Conservation (phyloP, 2,888 invertebrate genomes). For the Lottia gigantea region DNA sequence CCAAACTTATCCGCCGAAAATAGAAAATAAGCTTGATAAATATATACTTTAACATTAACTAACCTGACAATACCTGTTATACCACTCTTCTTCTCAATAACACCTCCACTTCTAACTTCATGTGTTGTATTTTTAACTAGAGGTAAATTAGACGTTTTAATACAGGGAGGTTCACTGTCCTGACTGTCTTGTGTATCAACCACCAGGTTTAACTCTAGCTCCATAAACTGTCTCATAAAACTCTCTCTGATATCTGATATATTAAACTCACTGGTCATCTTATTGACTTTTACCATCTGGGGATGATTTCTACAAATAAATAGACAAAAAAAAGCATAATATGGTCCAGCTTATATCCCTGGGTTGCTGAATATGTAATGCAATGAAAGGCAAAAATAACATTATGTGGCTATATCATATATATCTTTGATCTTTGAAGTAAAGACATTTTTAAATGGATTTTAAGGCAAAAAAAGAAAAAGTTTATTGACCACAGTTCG, state of each 20-base stretch:
- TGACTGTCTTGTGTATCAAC: constrained; percentile 49
- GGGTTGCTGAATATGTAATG: no score
- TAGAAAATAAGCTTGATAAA: no score
- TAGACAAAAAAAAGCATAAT: no score
- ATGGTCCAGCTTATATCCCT: no score
- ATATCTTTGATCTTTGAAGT: no score
- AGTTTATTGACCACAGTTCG: no score
- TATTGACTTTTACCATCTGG: constrained; percentile 90
- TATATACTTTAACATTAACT: constrained; percentile 29
- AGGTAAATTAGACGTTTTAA: constrained; percentile 46
- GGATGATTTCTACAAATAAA: constrained; percentile 80
- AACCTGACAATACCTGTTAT: constrained; percentile 90
- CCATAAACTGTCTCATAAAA: constrained; percentile 92
- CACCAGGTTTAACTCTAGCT: constrained; percentile 49
- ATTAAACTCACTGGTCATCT: constrained; percentile 82
- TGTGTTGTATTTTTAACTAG: constrained; percentile 47
- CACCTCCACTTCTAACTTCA: constrained; percentile 52
- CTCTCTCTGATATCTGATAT: constrained; percentile 87
- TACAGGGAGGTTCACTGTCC: constrained; percentile 38
- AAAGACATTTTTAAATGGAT: no score
- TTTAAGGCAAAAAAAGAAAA: no score
- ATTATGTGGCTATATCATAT: no score
- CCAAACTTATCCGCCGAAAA: no score
- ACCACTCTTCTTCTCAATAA: constrained; percentile 77
- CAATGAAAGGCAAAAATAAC: no score